Base-by-base conservation (phyloP, 2,113 vertebrate genomes). In the Mungos mungo region DNA sequence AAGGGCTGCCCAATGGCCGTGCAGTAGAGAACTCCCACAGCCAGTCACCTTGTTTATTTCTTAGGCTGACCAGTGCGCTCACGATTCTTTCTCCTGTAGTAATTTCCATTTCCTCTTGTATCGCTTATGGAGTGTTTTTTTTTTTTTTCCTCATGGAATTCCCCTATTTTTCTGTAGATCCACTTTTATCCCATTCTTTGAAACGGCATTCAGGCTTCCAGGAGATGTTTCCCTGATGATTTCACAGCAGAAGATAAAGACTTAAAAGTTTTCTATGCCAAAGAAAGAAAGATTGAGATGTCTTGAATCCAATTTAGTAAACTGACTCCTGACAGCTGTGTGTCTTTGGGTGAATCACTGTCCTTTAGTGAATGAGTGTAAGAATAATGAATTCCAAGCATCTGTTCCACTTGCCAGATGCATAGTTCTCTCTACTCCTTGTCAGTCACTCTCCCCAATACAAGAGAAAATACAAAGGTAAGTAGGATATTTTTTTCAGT, bases 71-170 rank as follows among this genome's bases (percentile, higher is more conserved):
- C 38, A 74, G 45, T 29, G 1, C 5, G 7, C 29, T 88, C 45
- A 80, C 2, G 35, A 7, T 27, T 93, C 63, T 81, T 74, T 83
- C n/a, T 90, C 86, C 74, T 93, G 38, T 19, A 88, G 66, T 89
- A 93, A 66, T 88, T 76, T 69, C 86, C 54, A 0, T 68, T 90
- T 97, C 92, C 92, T 87, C 72, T 80, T 50, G 74, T 29, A 54
- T 92, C 87, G 41, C 63, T 71, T 52, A 57, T 25, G 5, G 77
- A n/a, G 15, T 91, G 31, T 3, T 25, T 60, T 54, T 18, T 16
- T 72, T 72, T 50, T 50, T 50, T 50, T 88, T 94, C 29, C 9
- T 85, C 25, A 29, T 85, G 91, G 96, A 97, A 97, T 97, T 98
- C 92, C 97, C 95, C 97, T 89, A 15, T 60, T 92, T 27, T 41